Conservation (phyloP, 2,797 vertebrate genomes). For the Podarcis lilfordi region DNA sequence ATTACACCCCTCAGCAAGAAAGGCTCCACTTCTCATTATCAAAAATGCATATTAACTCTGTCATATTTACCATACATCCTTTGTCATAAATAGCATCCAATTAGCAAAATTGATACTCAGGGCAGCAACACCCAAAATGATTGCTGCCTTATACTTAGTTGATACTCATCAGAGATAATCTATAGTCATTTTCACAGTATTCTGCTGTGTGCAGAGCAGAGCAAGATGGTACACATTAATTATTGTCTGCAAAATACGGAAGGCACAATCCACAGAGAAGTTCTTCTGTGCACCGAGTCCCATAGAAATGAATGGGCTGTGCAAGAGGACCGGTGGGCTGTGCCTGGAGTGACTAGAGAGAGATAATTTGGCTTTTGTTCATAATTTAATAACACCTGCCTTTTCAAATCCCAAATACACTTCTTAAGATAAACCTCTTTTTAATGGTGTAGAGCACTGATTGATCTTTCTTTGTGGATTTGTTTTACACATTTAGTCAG, state of each 20-base stretch:
- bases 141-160: conserved; percentile 76
- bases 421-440: conserved; percentile 85
- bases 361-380: conserved; percentile 71
- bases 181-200: conserved; percentile 67
- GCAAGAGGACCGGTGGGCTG: background rate
- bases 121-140: conserved; percentile 77
- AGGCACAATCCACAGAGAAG: background rate
- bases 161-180: conserved; percentile 74
- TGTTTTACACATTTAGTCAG: conserved; percentile 89
- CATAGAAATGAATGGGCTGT: background rate
- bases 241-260: conserved; percentile 55
- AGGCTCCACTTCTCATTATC: conserved; percentile 81
- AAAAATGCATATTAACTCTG: conserved; percentile 83
- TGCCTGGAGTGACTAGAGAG: conserved; percentile 70
- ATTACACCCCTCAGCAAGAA: conserved; percentile 74
- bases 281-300: background rate
- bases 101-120: conserved; percentile 83
- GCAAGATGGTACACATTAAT: conserved; percentile 71
- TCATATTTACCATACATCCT: conserved; percentile 87
- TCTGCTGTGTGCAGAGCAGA: conserved; percentile 69
- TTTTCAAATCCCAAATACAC: conserved; percentile 82
- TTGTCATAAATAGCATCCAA: conserved; percentile 87
- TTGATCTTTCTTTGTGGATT: conserved; percentile 90
- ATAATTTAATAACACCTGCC: conserved; percentile 81
- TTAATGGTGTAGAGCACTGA: conserved; percentile 86